Evolutionary conservation across 2,797 vertebrate genomes (phyloP).

Genomic region (Ctenochaetus hawaiiensis): DNA sequence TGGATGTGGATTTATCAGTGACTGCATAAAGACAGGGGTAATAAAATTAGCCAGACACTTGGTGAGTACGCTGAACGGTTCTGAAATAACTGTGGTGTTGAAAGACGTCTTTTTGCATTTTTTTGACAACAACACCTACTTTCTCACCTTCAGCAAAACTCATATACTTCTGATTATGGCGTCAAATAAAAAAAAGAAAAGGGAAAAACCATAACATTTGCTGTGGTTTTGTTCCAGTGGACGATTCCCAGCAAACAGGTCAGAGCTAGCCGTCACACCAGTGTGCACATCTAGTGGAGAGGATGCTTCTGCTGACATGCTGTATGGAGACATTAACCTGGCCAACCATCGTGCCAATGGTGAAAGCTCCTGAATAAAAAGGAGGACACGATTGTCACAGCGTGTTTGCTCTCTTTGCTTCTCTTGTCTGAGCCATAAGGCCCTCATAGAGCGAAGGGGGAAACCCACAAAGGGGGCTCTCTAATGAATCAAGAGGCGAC

Average conservation of each 20-base stretch:
- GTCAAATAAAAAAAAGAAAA: slow-evolving; percentile 31
- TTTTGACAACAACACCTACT: slow-evolving; percentile 10
- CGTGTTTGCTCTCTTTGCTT: slow-evolving; percentile 79
- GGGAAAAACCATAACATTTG: slow-evolving; percentile 20
- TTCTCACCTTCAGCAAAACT: slow-evolving; percentile 45
- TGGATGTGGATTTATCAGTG: slow-evolving; percentile 62
- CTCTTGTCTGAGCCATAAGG: slow-evolving; percentile 75
- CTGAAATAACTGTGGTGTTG: slow-evolving; percentile 7
- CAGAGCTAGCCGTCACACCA: slow-evolving; percentile 66
- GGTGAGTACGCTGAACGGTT: slow-evolving; percentile 18
- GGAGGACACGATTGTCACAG: slow-evolving; percentile 85
- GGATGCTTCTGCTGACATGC: slow-evolving; percentile 81
- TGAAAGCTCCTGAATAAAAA: slow-evolving; percentile 80
- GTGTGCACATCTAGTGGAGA: slow-evolving; percentile 65
- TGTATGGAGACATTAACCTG: slow-evolving; percentile 85
- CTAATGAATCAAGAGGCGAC: slow-evolving; percentile 44
- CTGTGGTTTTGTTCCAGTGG: slow-evolving; percentile 38
- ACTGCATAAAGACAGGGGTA: slow-evolving; percentile 32
- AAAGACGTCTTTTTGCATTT: slow-evolving; percentile 6
- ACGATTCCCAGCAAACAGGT: slow-evolving; percentile 60
- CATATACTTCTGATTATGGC: slow-evolving; percentile 41
- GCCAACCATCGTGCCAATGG: slow-evolving; percentile 73
- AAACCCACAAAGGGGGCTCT: slow-evolving; percentile 53
- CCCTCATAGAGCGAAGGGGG: slow-evolving; percentile 52
- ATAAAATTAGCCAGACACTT: slow-evolving; percentile 35